Evolutionary conservation across 2,797 vertebrate species (phyloP).

Genomic region (Etheostoma perlongum): DNA sequence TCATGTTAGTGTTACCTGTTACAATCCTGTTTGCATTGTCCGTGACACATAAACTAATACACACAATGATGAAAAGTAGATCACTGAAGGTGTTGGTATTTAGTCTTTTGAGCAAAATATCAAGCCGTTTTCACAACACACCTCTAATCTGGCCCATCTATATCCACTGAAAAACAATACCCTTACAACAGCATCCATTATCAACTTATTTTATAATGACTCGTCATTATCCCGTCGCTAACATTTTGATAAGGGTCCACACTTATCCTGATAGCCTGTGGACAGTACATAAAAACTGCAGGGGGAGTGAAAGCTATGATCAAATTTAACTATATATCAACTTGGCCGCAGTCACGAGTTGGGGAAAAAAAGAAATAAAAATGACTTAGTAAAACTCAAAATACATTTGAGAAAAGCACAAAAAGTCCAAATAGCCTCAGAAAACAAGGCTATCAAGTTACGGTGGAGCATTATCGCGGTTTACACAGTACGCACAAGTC

Average conservation of each 20-base stretch:
- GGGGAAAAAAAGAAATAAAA: neutral
- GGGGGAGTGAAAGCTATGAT: neutral
- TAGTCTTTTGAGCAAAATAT: neutral
- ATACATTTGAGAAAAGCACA: constrained; percentile 16
- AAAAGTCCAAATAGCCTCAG: constrained; percentile 40
- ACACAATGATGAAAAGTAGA: too few relatives aligned
- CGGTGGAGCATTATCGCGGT: constrained; percentile 33
- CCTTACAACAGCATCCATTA: neutral
- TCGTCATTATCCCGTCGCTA: constrained; percentile 20
- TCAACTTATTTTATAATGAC: constrained; percentile 20
- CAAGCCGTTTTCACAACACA: neutral
- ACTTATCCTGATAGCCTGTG: neutral
- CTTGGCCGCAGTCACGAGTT: neutral
- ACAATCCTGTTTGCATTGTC: too few relatives aligned
- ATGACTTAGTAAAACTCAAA: constrained; percentile 7
- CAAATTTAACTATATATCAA: constrained; percentile 20
- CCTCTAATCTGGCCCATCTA: neutral
- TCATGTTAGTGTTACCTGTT: too few relatives aligned
- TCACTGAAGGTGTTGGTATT: neutral
- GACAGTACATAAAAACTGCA: neutral
- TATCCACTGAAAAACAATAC: constrained; percentile 1
- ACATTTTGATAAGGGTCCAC: constrained; percentile 16
- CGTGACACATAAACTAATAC: too few relatives aligned
- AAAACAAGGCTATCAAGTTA: constrained; percentile 46
- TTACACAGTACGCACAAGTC: constrained; percentile 22